Conservation (phyloP, 2,113 vertebrate species). For the Campylomormyrus numenius region DNA sequence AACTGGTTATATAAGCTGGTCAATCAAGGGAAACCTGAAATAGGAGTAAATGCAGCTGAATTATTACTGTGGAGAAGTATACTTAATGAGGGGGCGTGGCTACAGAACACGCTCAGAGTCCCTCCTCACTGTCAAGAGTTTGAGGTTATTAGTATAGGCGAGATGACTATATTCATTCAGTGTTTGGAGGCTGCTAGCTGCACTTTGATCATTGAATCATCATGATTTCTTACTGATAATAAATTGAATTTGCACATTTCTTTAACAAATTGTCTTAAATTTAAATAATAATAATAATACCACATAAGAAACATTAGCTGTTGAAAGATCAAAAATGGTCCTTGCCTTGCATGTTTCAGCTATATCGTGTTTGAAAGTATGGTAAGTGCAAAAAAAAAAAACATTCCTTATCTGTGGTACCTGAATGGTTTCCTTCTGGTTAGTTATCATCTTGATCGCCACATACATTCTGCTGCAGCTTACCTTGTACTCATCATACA, state of each 20-base stretch:
- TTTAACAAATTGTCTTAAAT: background rate
- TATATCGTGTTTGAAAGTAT: background rate
- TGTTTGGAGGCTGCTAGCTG: background rate
- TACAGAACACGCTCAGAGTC: background rate
- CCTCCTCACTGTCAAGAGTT: background rate
- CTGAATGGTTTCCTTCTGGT: background rate
- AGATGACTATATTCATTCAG: background rate
- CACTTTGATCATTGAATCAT: background rate
- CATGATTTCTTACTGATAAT: background rate
- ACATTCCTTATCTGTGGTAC: background rate
- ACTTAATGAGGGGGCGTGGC: background rate
- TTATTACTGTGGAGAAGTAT: background rate
- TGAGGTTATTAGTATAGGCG: background rate
- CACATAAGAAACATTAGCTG: too few relatives aligned
- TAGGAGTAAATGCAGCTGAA: background rate
- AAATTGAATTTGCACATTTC: background rate
- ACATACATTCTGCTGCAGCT: background rate
- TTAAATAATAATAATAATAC: background rate
- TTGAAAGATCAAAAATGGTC: too few relatives aligned
- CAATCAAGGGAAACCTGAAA: background rate
- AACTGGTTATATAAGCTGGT: background rate
- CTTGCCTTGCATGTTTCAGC: background rate
- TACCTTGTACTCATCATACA: background rate
- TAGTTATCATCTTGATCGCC: background rate
- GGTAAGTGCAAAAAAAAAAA: background rate